Base-by-base conservation (phyloP, 2,888 invertebrate genomes). In the Dascillus cervinus region DNA sequence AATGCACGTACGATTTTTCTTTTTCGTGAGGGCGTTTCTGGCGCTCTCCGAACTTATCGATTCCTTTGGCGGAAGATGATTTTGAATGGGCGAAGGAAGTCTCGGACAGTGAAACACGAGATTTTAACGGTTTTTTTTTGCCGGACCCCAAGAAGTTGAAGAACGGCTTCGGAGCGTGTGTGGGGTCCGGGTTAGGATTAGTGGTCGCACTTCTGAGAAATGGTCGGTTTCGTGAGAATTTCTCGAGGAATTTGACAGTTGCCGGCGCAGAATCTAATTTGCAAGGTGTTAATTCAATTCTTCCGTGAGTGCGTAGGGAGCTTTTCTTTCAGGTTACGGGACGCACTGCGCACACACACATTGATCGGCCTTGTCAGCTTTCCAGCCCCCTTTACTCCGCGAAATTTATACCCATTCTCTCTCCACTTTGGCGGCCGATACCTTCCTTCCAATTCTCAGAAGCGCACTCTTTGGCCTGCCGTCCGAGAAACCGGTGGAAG, bases 191-290 rank as follows among this genome's bases (percentile, higher is more conserved):
- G 33, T 31, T 31, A 35, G 36, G 44, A 44, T 44, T 42, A 36
- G 39, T 42, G 38, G 36, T 31, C 39, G 34, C 23, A 30, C 36
- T 44, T 44, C 44, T 38, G 19, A 36, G 44, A 44, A 44, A 27
- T 31, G 34, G 32, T 29, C 36, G 30, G 33, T n/a, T n/a, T n/a
- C n/a, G n/a, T n/a, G n/a, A n/a, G n/a, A n/a, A n/a, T n/a, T n/a
- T n/a, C n/a, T n/a, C n/a, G 44, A 32, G 44, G 46, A 46, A 9
- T 20, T 9, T 20, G 21, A 10, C 3, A 44, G 43, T 43, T 42
- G n/a, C n/a, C n/a, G n/a, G n/a, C n/a, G n/a, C n/a, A 48, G 46
- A 46, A 43, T 37, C 26, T 27, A 45, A 45, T 40, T 30, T 39
- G 39, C 31, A 39, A 43, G 43, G 44, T 43, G 42, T 39, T 41